Evolutionary conservation across 2,797 vertebrate species (phyloP).

Genomic region (Dermochelys coriacea): DNA sequence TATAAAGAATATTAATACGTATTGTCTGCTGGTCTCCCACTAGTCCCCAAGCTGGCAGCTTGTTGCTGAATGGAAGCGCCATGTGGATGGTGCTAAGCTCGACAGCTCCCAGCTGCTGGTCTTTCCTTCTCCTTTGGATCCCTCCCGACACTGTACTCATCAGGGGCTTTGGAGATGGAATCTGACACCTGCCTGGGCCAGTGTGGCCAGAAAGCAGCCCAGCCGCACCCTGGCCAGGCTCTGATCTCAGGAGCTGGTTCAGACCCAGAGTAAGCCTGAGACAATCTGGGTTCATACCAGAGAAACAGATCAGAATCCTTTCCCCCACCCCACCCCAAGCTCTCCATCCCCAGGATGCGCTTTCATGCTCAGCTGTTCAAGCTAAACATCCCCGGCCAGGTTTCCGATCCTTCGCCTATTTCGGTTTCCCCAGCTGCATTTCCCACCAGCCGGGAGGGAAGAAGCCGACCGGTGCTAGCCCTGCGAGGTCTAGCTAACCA

Average conservation of each 20-base stretch:
- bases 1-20: no score
- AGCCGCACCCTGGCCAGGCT: not conserved
- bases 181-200: not conserved
- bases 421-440: not conserved
- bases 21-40: no score
- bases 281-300: not conserved
- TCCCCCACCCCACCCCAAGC: accelerated
- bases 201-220: not conserved
- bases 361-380: not conserved
- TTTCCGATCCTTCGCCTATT: slow-evolving; percentile 43
- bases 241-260: not conserved
- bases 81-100: no score
- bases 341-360: accelerated
- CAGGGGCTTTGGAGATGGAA: not conserved
- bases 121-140: not conserved
- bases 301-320: not conserved
- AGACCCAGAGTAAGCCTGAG: not conserved
- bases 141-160: not conserved
- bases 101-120: not conserved
- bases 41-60: no score
- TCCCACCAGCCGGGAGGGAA: slow-evolving; percentile 41
- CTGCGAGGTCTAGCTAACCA: not conserved
- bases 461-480: not conserved
- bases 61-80: no score
- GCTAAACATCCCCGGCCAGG: not conserved